Percentiles rank a stretch among this genome's conserved stretches.
These are phyloP conservation scores for Ecliptopera silaceata DNA, from an alignment of 2,888 invertebrate genomes.

Conservation along the genomic window DNA sequence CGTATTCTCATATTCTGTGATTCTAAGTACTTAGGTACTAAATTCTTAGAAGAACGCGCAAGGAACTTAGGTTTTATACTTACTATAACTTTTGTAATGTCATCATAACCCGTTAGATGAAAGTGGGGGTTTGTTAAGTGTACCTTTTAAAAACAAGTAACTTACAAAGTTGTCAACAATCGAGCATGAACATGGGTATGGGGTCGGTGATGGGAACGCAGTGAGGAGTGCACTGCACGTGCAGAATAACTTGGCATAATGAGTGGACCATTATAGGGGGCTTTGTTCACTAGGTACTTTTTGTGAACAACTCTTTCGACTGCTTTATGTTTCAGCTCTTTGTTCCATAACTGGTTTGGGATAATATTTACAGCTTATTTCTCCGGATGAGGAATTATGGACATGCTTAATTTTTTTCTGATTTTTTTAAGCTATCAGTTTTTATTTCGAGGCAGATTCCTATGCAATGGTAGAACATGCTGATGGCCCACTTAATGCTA, in stretches of 20 bases:
- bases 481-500: no score
- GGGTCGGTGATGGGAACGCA: slow-evolving; percentile 35
- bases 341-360: background rate
- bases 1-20: no score
- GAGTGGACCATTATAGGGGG: background rate
- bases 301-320: slow-evolving; percentile 2
- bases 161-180: slow-evolving; percentile 19
- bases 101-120: background rate
- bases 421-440: no score
- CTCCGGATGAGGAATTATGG: no score
- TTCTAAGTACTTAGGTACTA: no score
- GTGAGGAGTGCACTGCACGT: slow-evolving; percentile 49
- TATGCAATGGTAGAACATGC: no score
- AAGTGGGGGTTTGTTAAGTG: slow-evolving; percentile 4
- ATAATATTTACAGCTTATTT: background rate
- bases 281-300: background rate
- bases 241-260: slow-evolving; percentile 37
- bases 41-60: no score
- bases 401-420: no score
- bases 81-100: no score
- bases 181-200: no score
- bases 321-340: background rate
- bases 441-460: no score
- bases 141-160: slow-evolving; percentile 3
- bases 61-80: no score